A percentile compares a stretch with the other conserved stretches of the same genome.
These are phyloP conservation scores for Chydorus sphaericus DNA, from an alignment of 2,888 invertebrate genomes.

Conservation along the genomic window DNA sequence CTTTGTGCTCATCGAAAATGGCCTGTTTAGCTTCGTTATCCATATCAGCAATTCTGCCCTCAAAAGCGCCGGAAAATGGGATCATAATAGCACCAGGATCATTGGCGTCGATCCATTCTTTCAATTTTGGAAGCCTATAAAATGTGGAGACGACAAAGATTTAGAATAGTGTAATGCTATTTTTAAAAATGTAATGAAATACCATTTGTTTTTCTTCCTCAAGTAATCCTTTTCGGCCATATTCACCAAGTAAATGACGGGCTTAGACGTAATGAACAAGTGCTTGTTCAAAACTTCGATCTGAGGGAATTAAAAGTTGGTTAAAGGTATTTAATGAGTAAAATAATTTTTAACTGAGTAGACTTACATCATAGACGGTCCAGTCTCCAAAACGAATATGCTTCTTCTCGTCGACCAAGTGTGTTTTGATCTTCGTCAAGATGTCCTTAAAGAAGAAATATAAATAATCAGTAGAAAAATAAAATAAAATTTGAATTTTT, in stretches of 20 bases:
- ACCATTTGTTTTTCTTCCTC: slow-evolving; percentile 97
- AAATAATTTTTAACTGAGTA: background rate
- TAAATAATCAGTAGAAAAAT: background rate
- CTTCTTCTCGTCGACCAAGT: slow-evolving; percentile 75
- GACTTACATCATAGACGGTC: slow-evolving; percentile 77
- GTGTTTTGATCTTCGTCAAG: slow-evolving; percentile 63
- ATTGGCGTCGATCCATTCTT: slow-evolving; percentile 95
- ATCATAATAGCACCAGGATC: slow-evolving; percentile 88
- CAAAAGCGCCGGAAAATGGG: slow-evolving; percentile 89
- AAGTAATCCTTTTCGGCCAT: slow-evolving; percentile 95
- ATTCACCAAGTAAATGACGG: slow-evolving; percentile 92
- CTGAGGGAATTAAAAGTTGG: too few species aligned
- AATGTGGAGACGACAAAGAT: background rate
- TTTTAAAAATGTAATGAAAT: background rate
- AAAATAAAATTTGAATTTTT: too few species aligned
- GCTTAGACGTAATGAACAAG: slow-evolving; percentile 91
- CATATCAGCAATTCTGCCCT: slow-evolving; percentile 73
- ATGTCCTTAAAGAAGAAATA: slow-evolving; percentile 51
- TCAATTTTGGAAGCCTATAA: slow-evolving; percentile 78
- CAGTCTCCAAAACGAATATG: slow-evolving; percentile 87
- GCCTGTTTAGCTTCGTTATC: slow-evolving; percentile 54
- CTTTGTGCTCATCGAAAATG: slow-evolving; percentile 65
- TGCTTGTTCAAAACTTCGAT: slow-evolving; percentile 93
- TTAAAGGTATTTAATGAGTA: background rate
- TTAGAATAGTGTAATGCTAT: too few species aligned